Evolutionary conservation across 2,888 invertebrate species (phyloP), one percentile per base, ranked within the genome.

Genomic region (Scelioninae gen. 2): DNA sequence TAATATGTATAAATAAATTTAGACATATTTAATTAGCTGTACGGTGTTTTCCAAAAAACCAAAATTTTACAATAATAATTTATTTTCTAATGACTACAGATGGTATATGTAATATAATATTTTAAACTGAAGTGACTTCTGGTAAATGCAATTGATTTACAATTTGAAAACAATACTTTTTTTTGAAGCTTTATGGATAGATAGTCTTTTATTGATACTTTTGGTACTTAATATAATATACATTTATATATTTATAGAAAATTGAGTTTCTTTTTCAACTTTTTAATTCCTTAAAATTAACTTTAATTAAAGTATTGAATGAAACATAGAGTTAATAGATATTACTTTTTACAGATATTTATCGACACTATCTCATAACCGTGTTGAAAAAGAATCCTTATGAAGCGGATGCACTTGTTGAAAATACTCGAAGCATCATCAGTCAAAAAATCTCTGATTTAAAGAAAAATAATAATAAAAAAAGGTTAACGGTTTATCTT

Each of bases 381-480:
- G 72, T 72, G 25, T 55, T 72, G 60, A 41, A 60, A 65, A 72
- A 72, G 25, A 65, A 72, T 65, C 72, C 72, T 46, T 53, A 60
- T 25, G 72, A 72, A 65, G 72, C 65, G n/a, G 72, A 72, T 48
- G 64, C 39, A 16, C 60, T 72, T 53, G 65, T 72, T 41, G 65
- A 65, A 60, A 72, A 52, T 60, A 72, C 72, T 46, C 58, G 72
- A 60, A 72, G 65, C 18, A 72, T 72, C 64, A 72, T 72, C 50
- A 72, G 72, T 65, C 72, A 72, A 65, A 72, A 72, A 65, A 72
- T 72, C 22, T 72, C 72, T 25, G 72, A 72, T 9, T 60, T 72
- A 58, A 72, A 72, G 41, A 65, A 65, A 60, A 72, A 65, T 65
- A 65, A 65, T 60, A 65, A 65, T 60, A 65, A 65, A 45, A 65